A percentile compares a stretch with the other conserved stretches of the same genome.
These are phyloP conservation scores for Hypocryptadius cinnamomeus DNA, from an alignment of 2,113 vertebrate genomes.

Conservation along the genomic window DNA sequence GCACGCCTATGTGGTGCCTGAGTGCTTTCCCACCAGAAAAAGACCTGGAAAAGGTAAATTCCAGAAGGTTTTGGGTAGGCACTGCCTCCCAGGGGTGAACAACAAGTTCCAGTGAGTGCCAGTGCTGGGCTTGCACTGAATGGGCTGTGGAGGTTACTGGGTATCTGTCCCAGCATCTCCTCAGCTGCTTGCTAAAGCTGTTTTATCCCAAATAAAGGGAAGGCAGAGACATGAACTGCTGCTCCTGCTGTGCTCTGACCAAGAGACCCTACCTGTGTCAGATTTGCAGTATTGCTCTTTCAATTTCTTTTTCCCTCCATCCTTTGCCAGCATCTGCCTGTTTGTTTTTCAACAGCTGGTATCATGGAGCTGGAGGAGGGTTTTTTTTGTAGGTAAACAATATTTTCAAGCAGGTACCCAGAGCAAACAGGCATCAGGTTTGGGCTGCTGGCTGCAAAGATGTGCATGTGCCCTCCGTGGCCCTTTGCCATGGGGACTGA, in stretches of 20 bases:
- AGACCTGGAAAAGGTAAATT: neutral
- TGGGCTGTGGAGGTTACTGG: neutral
- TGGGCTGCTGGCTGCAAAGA: neutral
- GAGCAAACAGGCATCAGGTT: neutral
- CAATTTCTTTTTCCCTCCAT: neutral
- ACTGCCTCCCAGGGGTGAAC: neutral
- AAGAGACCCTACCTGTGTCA: neutral
- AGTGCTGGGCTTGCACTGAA: neutral
- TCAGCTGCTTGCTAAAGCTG: neutral
- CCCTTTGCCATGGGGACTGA: rapidly evolving
- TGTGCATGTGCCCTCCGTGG: rapidly evolving
- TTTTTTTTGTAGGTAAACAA: neutral
- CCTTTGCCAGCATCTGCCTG: neutral
- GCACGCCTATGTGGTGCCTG: rapidly evolving
- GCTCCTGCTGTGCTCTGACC: neutral
- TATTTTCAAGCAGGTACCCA: neutral
- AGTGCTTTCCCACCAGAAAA: neutral
- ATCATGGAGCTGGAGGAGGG: neutral
- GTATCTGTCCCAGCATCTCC: neutral
- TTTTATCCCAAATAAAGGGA: neutral
- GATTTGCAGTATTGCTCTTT: neutral
- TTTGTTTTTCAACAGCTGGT: neutral
- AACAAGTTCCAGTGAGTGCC: neutral
- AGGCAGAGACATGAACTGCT: neutral
- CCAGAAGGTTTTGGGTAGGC: neutral